Evolutionary conservation across 2,888 invertebrate species (phyloP).

Genomic region (Melinaea marsaeus): DNA sequence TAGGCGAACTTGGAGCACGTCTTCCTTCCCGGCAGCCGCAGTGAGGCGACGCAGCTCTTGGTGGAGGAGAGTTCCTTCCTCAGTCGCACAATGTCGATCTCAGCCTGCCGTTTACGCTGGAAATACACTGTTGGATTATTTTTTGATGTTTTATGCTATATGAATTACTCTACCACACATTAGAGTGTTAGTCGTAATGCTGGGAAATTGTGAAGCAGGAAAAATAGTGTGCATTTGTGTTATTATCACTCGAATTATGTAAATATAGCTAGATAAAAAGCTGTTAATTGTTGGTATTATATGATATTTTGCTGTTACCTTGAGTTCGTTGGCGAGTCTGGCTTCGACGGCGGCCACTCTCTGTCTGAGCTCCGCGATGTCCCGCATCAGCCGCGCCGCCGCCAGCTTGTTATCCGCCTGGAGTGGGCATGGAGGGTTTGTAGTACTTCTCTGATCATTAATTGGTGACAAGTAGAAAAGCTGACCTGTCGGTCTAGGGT

Average conservation of each 20-base stretch:
- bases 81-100: slow-evolving; percentile 69
- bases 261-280: too few species aligned
- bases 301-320: slow-evolving; percentile 42
- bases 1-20: slow-evolving; percentile 63
- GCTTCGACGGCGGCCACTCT: slow-evolving; percentile 66
- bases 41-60: slow-evolving; percentile 66
- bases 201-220: too few species aligned
- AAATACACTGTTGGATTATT: slow-evolving; percentile 47
- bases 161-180: too few species aligned
- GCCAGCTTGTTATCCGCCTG: slow-evolving; percentile 73
- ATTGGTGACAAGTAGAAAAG: too few species aligned
- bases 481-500: too few species aligned
- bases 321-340: slow-evolving; percentile 60
- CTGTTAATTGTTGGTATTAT: too few species aligned
- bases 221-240: too few species aligned
- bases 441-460: too few species aligned
- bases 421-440: not conserved
- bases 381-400: slow-evolving; percentile 69
- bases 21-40: slow-evolving; percentile 81
- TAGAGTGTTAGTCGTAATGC: too few species aligned
- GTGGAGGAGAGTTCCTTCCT: slow-evolving; percentile 66
- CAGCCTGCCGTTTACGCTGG: slow-evolving; percentile 74
- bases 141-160: slow-evolving; percentile 8
- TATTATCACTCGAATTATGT: too few species aligned
- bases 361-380: slow-evolving; percentile 69